Base-by-base conservation (phyloP, 2,888 invertebrate genomes). In the Scaeva pyrastri region DNA sequence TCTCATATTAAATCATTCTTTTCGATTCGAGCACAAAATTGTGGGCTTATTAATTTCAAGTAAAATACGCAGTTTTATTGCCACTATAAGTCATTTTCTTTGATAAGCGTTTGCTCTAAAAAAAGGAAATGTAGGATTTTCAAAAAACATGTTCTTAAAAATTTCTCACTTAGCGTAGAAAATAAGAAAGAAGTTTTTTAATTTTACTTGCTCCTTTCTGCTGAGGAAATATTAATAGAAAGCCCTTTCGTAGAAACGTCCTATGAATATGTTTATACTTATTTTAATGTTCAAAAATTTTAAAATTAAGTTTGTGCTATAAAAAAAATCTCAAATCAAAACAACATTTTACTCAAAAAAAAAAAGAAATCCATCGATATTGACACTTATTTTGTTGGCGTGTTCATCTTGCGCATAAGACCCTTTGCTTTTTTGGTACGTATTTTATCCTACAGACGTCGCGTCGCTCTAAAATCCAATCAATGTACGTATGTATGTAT, bases 311-410 rank as follows among this genome's bases (percentile, higher is more conserved):
- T 36, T 14, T n/a, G 31, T 16, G 8, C 8, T 31, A 31, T 31
- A 62, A 58, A 39, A 8, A 21, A 31, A 23, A 36, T n/a, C n/a
- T n/a, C n/a, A 23, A n/a, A 58, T 14, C 0, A 55, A 36, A 48
- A 71, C 86, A 86, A 86, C 82, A 86, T 86, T 86, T 82, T 82
- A 82, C 77, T 86, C 72, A 6, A 16, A 16, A 8, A 4, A 56
- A 72, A 39, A 60, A 7, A 39, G 50, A 66, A 85, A 76, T 76
- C 85, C 81, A 77, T 86, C 77, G 71, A 71, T 74, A 52, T 64
- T 70, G 68, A 12, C 39, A 68, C 71, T 73, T 72, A 77, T 66
- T 62, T 56, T 60, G 74, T 86, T 74, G 78, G 74, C 73, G 77
- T 82, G 74, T 45, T 78, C 52, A 76, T 58, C 70, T 73, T 74